These are phyloP conservation scores for Amphipoea lucens DNA, from an alignment of 2,888 invertebrate genomes.

Conservation along the genomic window DNA sequence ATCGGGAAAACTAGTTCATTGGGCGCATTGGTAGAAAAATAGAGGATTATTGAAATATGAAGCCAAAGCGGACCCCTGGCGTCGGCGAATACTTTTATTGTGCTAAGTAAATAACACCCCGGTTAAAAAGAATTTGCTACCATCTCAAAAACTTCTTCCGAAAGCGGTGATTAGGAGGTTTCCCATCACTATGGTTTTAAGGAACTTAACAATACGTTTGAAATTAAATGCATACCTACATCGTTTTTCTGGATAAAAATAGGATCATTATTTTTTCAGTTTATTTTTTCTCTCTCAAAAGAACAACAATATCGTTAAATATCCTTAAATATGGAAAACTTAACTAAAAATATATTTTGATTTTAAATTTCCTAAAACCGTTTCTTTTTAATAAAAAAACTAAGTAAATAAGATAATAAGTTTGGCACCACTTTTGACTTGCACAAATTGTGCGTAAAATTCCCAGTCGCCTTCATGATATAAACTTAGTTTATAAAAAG, in stretches of 20 bases:
- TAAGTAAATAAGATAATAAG: neutral
- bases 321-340: neutral
- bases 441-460: slow-evolving; percentile 5
- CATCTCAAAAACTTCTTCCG: neutral
- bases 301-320: neutral
- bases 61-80: neutral
- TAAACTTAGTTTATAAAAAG: slow-evolving; percentile 26
- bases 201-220: neutral
- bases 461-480: neutral
- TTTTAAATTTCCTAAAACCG: neutral
- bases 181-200: neutral
- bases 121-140: neutral
- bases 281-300: neutral
- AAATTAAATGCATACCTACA: neutral
- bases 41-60: slow-evolving; percentile 27
- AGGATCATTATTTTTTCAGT: neutral
- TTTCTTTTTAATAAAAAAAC: neutral
- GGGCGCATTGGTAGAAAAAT: slow-evolving; percentile 11
- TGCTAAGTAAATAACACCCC: neutral
- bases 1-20: slow-evolving; percentile 41
- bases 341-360: neutral
- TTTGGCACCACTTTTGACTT: neutral
- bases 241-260: too few relatives aligned
- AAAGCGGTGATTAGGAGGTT: neutral
- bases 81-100: neutral